phyloP scores from a whole-genome alignment of 2,888 invertebrate genomes.

The Drosophila trichaetosa region DNA sequence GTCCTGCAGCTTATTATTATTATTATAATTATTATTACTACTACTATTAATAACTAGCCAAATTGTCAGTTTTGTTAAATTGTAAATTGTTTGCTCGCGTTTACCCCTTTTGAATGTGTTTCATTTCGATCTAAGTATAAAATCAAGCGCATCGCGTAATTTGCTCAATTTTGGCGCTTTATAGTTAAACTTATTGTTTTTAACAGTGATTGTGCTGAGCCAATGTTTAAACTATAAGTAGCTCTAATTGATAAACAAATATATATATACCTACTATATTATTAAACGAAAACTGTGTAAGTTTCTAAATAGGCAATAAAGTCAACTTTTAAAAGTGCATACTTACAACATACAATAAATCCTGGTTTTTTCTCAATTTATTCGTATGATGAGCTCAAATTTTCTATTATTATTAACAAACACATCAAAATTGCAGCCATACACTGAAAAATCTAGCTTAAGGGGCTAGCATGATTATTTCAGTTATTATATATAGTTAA shows the following conservation, averaged over 20 bases:
- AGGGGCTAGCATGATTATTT: neutral
- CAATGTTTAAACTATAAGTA: constrained; percentile 75
- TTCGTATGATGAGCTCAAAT: neutral
- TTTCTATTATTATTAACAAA: neutral
- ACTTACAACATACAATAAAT: constrained; percentile 16
- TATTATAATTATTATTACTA: constrained; percentile 2
- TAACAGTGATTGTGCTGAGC: constrained; percentile 53
- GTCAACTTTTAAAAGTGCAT: constrained; percentile 38
- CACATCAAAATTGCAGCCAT: fast-evolving
- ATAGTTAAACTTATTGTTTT: constrained; percentile 54
- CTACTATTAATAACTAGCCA: constrained; percentile 28
- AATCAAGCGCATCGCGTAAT: constrained; percentile 67
- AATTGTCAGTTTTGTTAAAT: constrained; percentile 44
- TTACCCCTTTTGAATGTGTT: constrained; percentile 23
- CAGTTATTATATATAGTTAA: neutral
- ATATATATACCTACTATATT: constrained; percentile 28
- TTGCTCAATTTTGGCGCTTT: constrained; percentile 76
- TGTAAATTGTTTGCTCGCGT: constrained; percentile 52
- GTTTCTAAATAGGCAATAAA: constrained; percentile 57
- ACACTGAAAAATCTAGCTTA: neutral
- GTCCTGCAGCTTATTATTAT: constrained; percentile 29
- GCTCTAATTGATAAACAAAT: constrained; percentile 62
- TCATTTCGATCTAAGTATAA: constrained; percentile 36
- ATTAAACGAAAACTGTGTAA: constrained; percentile 45
- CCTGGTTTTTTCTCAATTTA: neutral